Base-by-base conservation (phyloP, 64 coral and sea anemone species). In the Catalaphyllia jardinei region DNA sequence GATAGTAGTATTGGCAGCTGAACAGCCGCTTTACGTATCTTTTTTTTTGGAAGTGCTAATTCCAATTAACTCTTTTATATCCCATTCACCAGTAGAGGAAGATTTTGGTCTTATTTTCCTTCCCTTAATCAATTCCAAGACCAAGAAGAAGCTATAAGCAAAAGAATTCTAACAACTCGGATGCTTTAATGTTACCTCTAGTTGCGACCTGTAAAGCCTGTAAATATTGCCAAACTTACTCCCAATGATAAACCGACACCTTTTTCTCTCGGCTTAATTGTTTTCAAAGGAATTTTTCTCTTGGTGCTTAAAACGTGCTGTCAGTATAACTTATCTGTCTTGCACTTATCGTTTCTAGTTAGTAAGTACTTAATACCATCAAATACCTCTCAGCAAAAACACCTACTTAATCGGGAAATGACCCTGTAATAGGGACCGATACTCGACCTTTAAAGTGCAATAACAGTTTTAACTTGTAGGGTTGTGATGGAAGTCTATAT, bases 281-380 rank as follows among this genome's bases (percentile, higher is more conserved):
- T 80, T 60, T 6, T 8, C 18, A 59, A 62, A 61, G 61, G 55
- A 54, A 80, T 62, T 80, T 80, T 62, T 62, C 29, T 31, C 54
- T 8, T 17, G 55, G 8, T 54, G 61, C 52, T 80, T 61, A 61
- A 28, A 16, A 16, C 61, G 54, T 22, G 24, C 24, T 79, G 1
- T n/a, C n/a, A n/a, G n/a, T n/a, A 27, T 52, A 20, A 77, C 17
- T n/a, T 9, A 52, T 24, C 78, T 35, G 78, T 62, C 54, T 80
- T 31, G 55, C 31, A 59, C 59, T 61, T 80, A 55, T 80, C 54
- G 78, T 31, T 62, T 55, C 28, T 80, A 62, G 16, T 61, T 28
- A n/a, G 31, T 74, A 14, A 74, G 72, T 33, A 74, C 31, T 61
- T 80, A 80, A 80, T 80, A 28, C 46, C 24, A 79, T 79, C 49